These are phyloP conservation scores for Syrista parreyssii DNA, from an alignment of 2,888 invertebrate genomes.

Conservation along the genomic window DNA sequence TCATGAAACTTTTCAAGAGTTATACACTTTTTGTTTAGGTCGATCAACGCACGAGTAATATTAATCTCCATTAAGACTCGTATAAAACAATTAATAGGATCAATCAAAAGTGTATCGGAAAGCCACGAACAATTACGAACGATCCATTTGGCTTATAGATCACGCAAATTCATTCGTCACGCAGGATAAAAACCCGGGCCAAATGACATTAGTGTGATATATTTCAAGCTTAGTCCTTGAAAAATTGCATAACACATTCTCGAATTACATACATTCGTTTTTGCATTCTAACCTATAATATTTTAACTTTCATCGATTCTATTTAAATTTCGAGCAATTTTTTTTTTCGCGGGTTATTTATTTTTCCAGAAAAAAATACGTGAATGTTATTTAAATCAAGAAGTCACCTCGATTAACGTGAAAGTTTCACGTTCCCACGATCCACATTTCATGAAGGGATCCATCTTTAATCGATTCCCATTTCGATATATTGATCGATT, in stretches of 20 bases:
- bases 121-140: not conserved
- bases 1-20: not conserved
- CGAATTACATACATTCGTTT: not conserved
- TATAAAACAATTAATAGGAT: not conserved
- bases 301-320: not conserved
- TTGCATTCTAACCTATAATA: not conserved
- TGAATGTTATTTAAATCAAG: not conserved
- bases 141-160: not conserved
- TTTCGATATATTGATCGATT: not conserved
- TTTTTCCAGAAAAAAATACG: not conserved
- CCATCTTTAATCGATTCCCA: not conserved
- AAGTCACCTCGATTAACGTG: not conserved
- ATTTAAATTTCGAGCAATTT: not conserved
- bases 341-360: not conserved
- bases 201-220: not conserved
- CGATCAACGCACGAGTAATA: not conserved
- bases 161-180: not conserved
- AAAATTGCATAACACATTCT: not conserved
- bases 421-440: not conserved
- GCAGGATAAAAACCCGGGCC: not conserved
- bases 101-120: not conserved
- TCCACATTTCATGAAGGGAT: not conserved
- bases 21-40: not conserved
- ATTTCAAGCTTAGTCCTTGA: not conserved
- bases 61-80: not conserved